Base-by-base conservation (phyloP, 2,888 invertebrate genomes). In the Rhynchonema sp. region DNA sequence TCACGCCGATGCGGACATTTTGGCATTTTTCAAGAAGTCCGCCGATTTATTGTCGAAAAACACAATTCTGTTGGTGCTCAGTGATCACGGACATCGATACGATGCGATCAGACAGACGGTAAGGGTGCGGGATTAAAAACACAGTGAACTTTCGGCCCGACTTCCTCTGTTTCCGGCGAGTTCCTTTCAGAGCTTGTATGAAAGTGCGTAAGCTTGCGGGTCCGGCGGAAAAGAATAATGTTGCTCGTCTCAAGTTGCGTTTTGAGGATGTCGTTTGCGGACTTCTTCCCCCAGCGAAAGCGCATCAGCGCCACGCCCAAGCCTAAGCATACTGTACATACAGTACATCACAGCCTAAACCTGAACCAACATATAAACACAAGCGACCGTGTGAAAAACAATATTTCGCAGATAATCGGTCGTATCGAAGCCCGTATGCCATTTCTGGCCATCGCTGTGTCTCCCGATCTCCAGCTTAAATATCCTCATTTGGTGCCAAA, bases 51-150 rank as follows among this genome's bases (percentile, higher is more conserved):
- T 69, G 49, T 60, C 67, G 9, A 52, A 63, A 22, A 63, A 68
- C 30, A 61, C 67, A 20, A 63, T 68, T n/a, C 59, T 68, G 6
- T 61, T 68, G 29, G 55, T 70, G 9, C 61, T 73, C 62, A 74
- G 74, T 60, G 76, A 76, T 62, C 76, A 76, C 63, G 76, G 76
- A 22, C 71, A 73, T 64, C 67, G 76, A 30, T 74, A 74, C 61
- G 75, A 74, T 28, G 63, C 65, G 30, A 73, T 75, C 38, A 64
- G 75, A 49, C 69, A 72, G 57, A 73, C 75, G 3, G 73, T 65
- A 52, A 58, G 62, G 62, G 6, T 38, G 38, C 9, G 38, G 38
- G 6, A 13, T 38, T 38, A 17, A 38, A 38, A 38, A 17, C 17
- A 13, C 6, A 17, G 17, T 38, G 38, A 38, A 13, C 9, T 13